Conservation (phyloP, 2,797 vertebrate species). For the Monodelphis domestica region DNA sequence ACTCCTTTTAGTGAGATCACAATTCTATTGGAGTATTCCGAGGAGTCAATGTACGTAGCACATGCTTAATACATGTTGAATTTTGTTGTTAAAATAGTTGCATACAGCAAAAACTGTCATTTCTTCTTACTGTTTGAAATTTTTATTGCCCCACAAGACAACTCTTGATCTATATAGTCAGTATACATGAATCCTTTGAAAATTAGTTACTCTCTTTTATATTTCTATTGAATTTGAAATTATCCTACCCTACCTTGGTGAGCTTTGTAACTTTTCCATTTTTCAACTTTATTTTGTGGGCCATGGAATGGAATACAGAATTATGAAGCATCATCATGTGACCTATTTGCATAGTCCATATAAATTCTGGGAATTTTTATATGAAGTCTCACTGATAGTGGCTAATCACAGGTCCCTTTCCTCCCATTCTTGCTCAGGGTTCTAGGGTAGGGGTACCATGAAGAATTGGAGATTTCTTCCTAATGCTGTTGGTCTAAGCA, state of each 20-base stretch:
- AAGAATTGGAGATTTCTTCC: background rate
- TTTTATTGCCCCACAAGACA: background rate
- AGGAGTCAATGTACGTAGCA: background rate
- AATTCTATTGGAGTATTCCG: background rate
- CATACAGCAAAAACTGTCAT: background rate
- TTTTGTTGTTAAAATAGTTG: background rate
- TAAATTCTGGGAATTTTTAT: background rate
- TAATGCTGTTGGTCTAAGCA: background rate
- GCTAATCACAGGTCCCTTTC: background rate
- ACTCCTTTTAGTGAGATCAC: background rate
- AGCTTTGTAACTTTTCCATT: background rate
- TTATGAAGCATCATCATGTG: background rate
- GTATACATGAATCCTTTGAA: slow-evolving; percentile 14
- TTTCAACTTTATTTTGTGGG: background rate
- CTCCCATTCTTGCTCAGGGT: background rate
- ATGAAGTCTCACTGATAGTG: background rate
- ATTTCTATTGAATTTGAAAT: slow-evolving; percentile 42
- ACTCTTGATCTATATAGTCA: background rate
- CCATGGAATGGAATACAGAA: background rate
- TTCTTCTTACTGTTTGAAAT: background rate
- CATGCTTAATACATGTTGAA: background rate
- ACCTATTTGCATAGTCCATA: background rate
- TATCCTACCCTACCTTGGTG: slow-evolving; percentile 23
- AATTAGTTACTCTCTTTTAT: slow-evolving; percentile 40
- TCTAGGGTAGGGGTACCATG: background rate